Base-by-base conservation (phyloP, 1,140 invertebrate species). In the Ceratosolen fusciceps region DNA sequence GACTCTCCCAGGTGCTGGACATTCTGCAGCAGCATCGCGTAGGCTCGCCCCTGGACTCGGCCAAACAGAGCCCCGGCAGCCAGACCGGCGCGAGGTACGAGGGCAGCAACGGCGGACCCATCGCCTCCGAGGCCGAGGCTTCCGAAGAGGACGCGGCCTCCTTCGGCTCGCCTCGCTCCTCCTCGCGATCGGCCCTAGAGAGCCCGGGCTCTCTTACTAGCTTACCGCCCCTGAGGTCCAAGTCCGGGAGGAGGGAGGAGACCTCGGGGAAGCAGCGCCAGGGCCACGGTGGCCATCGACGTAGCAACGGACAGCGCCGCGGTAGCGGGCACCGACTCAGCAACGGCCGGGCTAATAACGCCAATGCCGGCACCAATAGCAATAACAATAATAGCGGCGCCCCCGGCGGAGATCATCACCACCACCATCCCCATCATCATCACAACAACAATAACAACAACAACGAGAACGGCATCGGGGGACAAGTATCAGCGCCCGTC, bases 1-100 rank as follows among this genome's bases (percentile, higher is more conserved):
- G 95, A n/a, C 87, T 96, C 21, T 94, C 93, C 78, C 94, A 95
- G 82, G 95, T 96, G 1, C 86, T 96, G 60, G 94, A 95, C 83
- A 95, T 95, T 84, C 87, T 96, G 24, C 93, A 94, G 29, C 87
- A 88, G 54, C 87, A 91, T 31, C 86, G 89, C 4, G 87, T 85
- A 60, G 87, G 87, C 24, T 79, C 77, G 19, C 77, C 77, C 16
- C 37, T 37, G 7, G 72, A 79, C 12, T 83, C 82, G 76, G 88
- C 31, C 88, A 88, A 92, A 49, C 89, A 93, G 29, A 84, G 85
- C 10, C 77, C 82, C 0, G 81, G 82, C 21, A 37, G 21, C 68
- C 21, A 67, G 31, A 19, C 0, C 19, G 37, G 9, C 34, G 84
- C 82, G 77, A 89, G 24, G 88, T 88, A 92, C 62, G 89, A 93